Percentiles rank a stretch among this genome's conserved stretches.
phyloP scores from a whole-genome alignment of 2,888 invertebrate genomes.

The Liopterus haemorrhoidalis region DNA sequence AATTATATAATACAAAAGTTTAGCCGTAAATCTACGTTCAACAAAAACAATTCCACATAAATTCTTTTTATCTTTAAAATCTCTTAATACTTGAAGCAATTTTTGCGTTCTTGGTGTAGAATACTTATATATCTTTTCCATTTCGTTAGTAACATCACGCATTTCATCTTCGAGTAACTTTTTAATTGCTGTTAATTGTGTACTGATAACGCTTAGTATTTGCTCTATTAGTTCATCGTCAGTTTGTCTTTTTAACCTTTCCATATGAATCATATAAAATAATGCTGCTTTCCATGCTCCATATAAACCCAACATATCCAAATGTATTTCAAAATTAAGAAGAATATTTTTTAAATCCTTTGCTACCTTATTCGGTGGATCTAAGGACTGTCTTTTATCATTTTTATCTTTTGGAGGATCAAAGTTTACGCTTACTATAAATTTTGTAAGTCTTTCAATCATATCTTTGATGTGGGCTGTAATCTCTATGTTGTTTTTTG shows the following conservation, averaged over 20 bases:
- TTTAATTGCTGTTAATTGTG: slow-evolving; percentile 47
- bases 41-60: slow-evolving; percentile 70
- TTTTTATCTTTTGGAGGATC: too few species aligned
- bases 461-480: background rate
- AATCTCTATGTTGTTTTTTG: background rate
- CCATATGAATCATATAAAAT: slow-evolving; percentile 56
- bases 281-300: slow-evolving; percentile 56
- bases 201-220: slow-evolving; percentile 41
- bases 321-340: slow-evolving; percentile 41
- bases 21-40: slow-evolving; percentile 66
- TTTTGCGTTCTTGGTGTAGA: slow-evolving; percentile 60
- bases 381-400: too few species aligned
- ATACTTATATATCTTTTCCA: slow-evolving; percentile 50
- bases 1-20: slow-evolving; percentile 64
- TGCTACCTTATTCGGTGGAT: background rate
- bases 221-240: slow-evolving; percentile 44
- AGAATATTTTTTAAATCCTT: slow-evolving; percentile 34
- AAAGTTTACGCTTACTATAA: too few species aligned
- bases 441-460: slow-evolving; percentile 12
- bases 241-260: slow-evolving; percentile 52
- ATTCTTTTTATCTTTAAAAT: slow-evolving; percentile 49
- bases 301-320: slow-evolving; percentile 52
- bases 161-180: slow-evolving; percentile 51
- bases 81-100: slow-evolving; percentile 57
- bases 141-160: slow-evolving; percentile 41